These are phyloP conservation scores for Trachurus trachurus DNA, from an alignment of 2,797 vertebrate genomes.

Conservation along the genomic window DNA sequence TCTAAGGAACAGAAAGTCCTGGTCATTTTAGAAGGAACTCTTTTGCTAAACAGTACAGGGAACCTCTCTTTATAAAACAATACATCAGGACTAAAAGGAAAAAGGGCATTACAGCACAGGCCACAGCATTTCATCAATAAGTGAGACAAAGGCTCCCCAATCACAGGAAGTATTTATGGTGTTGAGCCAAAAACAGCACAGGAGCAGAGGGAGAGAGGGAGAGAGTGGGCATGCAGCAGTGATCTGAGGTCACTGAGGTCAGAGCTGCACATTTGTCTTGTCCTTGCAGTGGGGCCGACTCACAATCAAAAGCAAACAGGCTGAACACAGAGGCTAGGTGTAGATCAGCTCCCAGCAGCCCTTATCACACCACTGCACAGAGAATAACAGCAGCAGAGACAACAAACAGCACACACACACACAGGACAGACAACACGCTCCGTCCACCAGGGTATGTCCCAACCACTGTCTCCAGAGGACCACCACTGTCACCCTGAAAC, in stretches of 20 bases:
- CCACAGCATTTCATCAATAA: conserved; percentile 3
- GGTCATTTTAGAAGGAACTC: not conserved
- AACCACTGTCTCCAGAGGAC: not conserved
- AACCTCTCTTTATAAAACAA: not conserved
- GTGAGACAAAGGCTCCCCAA: not conserved
- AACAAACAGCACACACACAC: conserved; percentile 40
- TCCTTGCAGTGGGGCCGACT: conserved; percentile 48
- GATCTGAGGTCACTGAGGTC: conserved; percentile 56
- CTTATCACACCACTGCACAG: conserved; percentile 56
- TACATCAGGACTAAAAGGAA: not conserved
- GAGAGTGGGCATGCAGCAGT: conserved; percentile 7
- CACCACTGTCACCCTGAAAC: not conserved
- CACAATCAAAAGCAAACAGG: conserved; percentile 59
- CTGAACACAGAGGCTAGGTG: conserved; percentile 51
- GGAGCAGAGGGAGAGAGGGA: not conserved
- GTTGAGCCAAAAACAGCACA: not conserved
- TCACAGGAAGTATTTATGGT: conserved; percentile 9
- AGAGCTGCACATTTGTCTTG: conserved; percentile 61
- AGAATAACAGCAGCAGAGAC: conserved; percentile 44
- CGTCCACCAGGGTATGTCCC: not conserved
- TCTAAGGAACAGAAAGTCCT: not conserved
- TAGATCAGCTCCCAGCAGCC: conserved; percentile 55
- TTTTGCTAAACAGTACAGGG: not conserved
- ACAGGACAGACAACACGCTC: conserved; percentile 15
- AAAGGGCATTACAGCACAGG: not conserved